Evolutionary conservation across 2,113 vertebrate species (phyloP).

Genomic region (Piaya cayana): DNA sequence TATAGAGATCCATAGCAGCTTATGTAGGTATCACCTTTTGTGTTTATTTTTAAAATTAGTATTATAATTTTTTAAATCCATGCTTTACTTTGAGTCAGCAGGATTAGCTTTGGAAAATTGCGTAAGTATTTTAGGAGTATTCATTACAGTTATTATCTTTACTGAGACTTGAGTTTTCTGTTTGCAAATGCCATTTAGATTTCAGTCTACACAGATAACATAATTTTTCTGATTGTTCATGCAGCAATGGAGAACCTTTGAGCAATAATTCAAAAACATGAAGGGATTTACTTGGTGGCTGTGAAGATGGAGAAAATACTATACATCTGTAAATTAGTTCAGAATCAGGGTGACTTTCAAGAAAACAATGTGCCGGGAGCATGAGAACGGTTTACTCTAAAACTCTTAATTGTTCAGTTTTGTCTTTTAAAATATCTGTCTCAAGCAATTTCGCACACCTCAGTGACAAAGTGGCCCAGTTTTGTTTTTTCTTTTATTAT

Average conservation of each 20-base stretch:
- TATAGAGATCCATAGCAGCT: neutral
- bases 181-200: neutral
- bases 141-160: neutral
- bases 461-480: neutral
- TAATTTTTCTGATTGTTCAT: neutral
- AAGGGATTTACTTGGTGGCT: neutral
- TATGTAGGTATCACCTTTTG: neutral
- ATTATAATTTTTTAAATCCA: neutral
- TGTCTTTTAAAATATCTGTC: neutral
- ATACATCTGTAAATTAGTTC: neutral
- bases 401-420: neutral
- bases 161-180: neutral
- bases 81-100: neutral
- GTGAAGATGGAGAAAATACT: neutral
- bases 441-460: neutral
- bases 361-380: neutral
- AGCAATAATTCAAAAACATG: neutral
- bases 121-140: neutral
- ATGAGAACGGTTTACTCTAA: too few relatives aligned
- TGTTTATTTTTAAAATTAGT: neutral
- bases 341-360: neutral
- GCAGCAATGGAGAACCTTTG: neutral
- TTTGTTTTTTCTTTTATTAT: slow-evolving; percentile 8
- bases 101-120: neutral
- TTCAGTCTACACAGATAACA: neutral